Evolutionary conservation across 1,140 invertebrate genomes (phyloP).

Genomic region (Uloborus diversus): DNA sequence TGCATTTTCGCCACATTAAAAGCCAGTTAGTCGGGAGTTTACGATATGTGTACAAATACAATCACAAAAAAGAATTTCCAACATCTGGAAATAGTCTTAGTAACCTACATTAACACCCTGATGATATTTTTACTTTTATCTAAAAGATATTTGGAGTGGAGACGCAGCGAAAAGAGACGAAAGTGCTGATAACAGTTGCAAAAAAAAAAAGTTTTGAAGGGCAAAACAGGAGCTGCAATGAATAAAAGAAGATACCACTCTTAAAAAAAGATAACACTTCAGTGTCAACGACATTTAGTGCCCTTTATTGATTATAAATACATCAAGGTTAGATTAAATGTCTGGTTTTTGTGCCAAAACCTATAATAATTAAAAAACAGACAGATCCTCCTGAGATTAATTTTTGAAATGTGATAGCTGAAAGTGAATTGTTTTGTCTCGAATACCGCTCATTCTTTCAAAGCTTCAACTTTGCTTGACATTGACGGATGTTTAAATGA

Average conservation of each 20-base stretch:
- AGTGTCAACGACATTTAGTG: slow-evolving; percentile 31
- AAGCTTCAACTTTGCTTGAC: too few species aligned
- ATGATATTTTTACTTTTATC: slow-evolving; percentile 11
- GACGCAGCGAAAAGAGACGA: neutral
- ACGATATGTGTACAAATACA: too few species aligned
- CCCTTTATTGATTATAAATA: slow-evolving; percentile 10
- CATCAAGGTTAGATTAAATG: slow-evolving; percentile 17
- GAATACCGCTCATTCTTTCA: too few species aligned
- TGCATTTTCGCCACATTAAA: too few species aligned
- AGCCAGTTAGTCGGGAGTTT: too few species aligned
- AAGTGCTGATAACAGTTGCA: slow-evolving; percentile 8
- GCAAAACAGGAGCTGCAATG: slow-evolving; percentile 12
- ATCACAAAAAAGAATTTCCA: neutral
- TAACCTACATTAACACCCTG: slow-evolving; percentile 27
- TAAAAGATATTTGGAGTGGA: neutral
- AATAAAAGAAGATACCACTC: slow-evolving; percentile 19
- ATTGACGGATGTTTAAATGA: too few species aligned
- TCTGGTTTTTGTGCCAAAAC: slow-evolving; percentile 25
- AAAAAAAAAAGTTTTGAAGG: slow-evolving; percentile 33
- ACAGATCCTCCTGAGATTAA: neutral
- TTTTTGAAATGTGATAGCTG: too few species aligned
- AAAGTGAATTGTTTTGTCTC: too few species aligned
- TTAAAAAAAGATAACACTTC: slow-evolving; percentile 6
- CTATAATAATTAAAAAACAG: slow-evolving; percentile 19
- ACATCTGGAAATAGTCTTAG: slow-evolving; percentile 23